Evolutionary conservation across 2,797 vertebrate genomes (phyloP).

Genomic region (Pachyuromys duprasi): DNA sequence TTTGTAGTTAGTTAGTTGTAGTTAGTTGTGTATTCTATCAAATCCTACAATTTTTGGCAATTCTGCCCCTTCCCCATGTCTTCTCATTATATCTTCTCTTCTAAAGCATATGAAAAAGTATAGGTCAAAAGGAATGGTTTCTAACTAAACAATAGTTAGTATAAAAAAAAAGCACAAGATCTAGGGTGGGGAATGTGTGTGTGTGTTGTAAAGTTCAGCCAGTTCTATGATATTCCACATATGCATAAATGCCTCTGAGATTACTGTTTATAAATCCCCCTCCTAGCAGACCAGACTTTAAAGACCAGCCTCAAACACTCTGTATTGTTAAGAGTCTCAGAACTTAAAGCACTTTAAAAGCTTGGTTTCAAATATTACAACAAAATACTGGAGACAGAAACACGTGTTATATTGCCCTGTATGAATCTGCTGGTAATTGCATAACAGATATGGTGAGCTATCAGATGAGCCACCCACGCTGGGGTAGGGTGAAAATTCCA

Average conservation of each 20-base stretch:
- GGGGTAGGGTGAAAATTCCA: neutral
- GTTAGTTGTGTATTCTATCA: neutral
- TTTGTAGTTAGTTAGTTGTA: too few species aligned
- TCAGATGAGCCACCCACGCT: neutral
- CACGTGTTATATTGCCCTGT: neutral
- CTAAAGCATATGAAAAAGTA: neutral
- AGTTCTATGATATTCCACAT: neutral
- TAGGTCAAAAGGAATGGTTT: neutral
- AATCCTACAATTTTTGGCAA: neutral
- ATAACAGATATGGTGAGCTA: neutral
- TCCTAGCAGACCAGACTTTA: neutral
- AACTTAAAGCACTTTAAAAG: neutral
- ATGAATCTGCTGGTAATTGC: neutral
- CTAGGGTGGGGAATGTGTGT: neutral
- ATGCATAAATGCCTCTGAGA: neutral
- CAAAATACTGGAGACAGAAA: neutral
- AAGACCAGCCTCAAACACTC: neutral
- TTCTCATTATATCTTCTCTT: neutral
- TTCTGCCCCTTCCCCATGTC: neutral
- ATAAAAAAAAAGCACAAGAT: neutral
- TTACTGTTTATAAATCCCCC: neutral
- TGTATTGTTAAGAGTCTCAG: neutral
- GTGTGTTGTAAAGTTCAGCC: neutral
- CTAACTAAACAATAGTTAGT: neutral
- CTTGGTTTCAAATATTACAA: neutral